Base-by-base conservation (phyloP, 1,140 invertebrate genomes). In the Cydia splendana region DNA sequence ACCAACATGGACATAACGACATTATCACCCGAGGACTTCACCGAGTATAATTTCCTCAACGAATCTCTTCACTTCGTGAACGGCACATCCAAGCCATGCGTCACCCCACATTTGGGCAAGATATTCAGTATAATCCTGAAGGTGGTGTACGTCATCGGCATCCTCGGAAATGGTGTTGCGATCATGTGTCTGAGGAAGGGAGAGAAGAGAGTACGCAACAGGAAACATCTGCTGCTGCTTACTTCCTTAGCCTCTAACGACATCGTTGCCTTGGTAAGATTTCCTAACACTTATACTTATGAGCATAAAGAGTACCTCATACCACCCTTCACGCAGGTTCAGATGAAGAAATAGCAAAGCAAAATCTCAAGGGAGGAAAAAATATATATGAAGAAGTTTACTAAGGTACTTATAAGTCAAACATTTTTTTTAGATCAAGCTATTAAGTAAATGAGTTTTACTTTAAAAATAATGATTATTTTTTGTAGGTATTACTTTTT, bases 141-240 rank as follows among this genome's bases (percentile, higher is more conserved):
- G 73, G 82, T 93, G 74, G 91, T 90, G 76, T 94, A 94, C 76
- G 81, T 81, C 0, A 84, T 93, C 7, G 93, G 93, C 1, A 93
- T 94, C 9, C 51, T 93, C 2, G 92, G 92, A 0, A 94, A 94
- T 73, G 85, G 88, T 1, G 84, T 86, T 0, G 93, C 92, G 0
- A 93, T 94, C 42, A 75, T 93, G 0, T 86, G 87, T 2, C 79
- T 94, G 57, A 79, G 92, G 30, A 82, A 85, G 12, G 93, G 93
- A 0, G 93, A 95, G 85, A 87, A 94, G 71, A 94, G 96, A 86
- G 95, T 95, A 53, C 94, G 96, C 82, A 97, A 97, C 87, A 94
- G 95, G 73, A 97, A 97, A 86, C 97, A 98, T 90, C 94, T 97
- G 78, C 91, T 98, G 80, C 95, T 98, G 95, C 92, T 98, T 77